A percentile compares a stretch with the other conserved stretches of the same genome.
Evolutionary conservation across 2,113 vertebrate species (phyloP).

Genomic region (sheep (Ovis aries)): DNA sequence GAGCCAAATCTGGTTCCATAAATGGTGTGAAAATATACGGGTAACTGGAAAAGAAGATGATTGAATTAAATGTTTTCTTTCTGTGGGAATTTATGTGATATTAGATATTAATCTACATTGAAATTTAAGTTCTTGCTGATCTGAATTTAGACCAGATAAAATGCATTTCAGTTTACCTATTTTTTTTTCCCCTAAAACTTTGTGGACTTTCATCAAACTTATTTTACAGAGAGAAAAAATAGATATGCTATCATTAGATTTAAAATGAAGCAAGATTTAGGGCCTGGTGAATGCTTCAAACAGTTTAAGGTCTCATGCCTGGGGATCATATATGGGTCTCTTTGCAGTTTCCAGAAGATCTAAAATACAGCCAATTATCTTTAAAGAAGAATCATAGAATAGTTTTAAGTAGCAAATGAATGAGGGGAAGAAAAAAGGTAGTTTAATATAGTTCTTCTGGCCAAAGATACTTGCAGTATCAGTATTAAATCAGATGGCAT

Average conservation of each 20-base stretch:
- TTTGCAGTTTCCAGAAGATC: not conserved
- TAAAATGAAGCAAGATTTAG: not conserved
- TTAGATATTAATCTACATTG: not conserved
- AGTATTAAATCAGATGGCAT: not conserved
- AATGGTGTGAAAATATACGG: not conserved
- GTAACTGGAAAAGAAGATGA: not conserved
- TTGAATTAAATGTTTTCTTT: not conserved
- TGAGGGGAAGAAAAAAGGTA: not conserved
- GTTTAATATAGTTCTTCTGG: not conserved
- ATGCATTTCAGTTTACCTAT: not conserved
- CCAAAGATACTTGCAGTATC: not conserved
- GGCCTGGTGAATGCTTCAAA: not conserved
- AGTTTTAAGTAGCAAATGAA: not conserved
- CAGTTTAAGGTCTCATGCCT: not conserved
- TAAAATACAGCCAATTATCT: not conserved
- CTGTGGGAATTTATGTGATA: not conserved
- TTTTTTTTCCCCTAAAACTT: not conserved
- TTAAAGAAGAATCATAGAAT: not conserved
- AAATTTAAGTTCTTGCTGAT: not conserved
- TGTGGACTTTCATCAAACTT: not conserved
- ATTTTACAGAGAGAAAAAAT: not conserved
- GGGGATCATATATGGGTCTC: not conserved
- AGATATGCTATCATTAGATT: not conserved
- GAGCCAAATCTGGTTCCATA: not conserved
- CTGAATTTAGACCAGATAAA: not conserved